Base-by-base conservation (phyloP, 2,113 vertebrate genomes). In the Cyrtonyx montezumae region DNA sequence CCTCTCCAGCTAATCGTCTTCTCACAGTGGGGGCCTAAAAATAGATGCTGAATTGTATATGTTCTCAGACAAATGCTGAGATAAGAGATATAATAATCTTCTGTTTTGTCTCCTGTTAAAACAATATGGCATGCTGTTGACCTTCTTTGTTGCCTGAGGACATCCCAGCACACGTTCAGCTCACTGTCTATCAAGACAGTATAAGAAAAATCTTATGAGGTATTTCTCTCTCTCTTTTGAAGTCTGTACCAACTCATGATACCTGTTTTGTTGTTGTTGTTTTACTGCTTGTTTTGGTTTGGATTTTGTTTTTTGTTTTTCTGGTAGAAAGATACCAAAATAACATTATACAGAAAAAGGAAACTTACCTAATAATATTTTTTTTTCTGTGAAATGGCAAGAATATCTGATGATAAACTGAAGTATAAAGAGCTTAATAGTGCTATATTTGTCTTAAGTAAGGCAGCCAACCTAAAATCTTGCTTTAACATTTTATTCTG, bases 401-500 rank as follows among this genome's bases (percentile, higher is more conserved):
- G 55, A 93, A 83, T 74, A 90, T 78, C 16, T 85, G 34, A 80
- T 56, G 6, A 51, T 88, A 80, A 80, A 17, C 21, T 88, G 63
- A 49, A 48, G n/a, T 49, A 63, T 32, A 63, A 65, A 37, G 22
- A 65, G 19, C 62, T 79, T 61, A 86, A 36, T 36, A 80, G 45
- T 61, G 26, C 20, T 28, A 4, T 68, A 46, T 22, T 43, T 22
- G 16, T 87, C 46, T 71, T 75, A 40, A 91, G 16, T 65, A 90
- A 92, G 42, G 58, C 13, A 45, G 40, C 40, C 45, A 69, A 59
- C 23, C 12, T 32, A 16, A 82, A 58, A 40, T 49, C 78, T 88
- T 78, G 11, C 23, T 88, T 90, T 80, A 93, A 84, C 42, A 11
- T 37, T 81, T 84, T 69, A 55, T 91, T 93, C 63, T 91, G 77